Conservation (phyloP, 2,797 vertebrate genomes). For the Eutrigla gurnardus region DNA sequence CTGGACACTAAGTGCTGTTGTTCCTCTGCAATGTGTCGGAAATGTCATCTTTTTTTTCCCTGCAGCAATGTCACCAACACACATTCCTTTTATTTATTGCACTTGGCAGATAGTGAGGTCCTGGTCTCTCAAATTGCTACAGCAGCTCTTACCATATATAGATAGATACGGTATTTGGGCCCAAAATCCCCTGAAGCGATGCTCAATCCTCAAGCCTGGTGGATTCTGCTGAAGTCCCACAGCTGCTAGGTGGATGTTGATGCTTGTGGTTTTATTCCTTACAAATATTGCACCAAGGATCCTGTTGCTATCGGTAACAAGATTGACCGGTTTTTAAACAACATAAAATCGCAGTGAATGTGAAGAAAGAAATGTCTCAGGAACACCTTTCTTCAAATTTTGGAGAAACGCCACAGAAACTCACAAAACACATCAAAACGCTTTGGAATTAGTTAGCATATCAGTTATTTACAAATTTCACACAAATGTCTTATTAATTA, state of each 20-base stretch:
- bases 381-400: too few species aligned
- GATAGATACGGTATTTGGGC: constrained; percentile 33
- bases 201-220: constrained; percentile 27
- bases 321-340: neutral
- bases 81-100: constrained; percentile 56
- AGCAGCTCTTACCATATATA: constrained; percentile 46
- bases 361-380: constrained; percentile 3
- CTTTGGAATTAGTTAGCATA: too few species aligned
- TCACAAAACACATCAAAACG: too few species aligned
- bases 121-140: constrained; percentile 56
- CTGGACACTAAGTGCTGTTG: constrained; percentile 44
- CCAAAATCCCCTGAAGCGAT: constrained; percentile 32
- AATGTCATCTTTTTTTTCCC: constrained; percentile 52
- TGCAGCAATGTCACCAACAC: constrained; percentile 59
- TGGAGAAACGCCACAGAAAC: too few species aligned
- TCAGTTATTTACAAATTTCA: too few species aligned
- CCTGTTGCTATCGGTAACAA: constrained; percentile 2
- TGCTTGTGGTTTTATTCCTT: constrained; percentile 1
- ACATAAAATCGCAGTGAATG: neutral
- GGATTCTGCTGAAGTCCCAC: constrained; percentile 25
- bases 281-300: constrained; percentile 22
- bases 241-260: constrained; percentile 17
- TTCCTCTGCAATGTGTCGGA: constrained; percentile 50
- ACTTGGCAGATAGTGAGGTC: constrained; percentile 59
- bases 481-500: too few species aligned